Evolutionary conservation across 2,797 vertebrate species (phyloP), one percentile per base, ranked within the genome.

Genomic region (Ispidina lecontei): DNA sequence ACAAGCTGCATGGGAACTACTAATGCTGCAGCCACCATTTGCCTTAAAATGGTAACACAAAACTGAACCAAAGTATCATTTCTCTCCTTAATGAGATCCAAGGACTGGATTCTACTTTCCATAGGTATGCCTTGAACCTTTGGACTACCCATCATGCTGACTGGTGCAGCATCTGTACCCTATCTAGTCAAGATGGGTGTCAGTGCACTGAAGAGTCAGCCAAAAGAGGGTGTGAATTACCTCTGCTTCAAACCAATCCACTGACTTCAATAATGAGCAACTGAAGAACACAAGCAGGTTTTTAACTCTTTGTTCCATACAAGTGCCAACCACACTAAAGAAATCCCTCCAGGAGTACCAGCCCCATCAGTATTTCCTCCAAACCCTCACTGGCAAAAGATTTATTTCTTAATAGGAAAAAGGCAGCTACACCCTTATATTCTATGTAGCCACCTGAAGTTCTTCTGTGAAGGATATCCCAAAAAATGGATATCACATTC

Each of bases 191-290:
- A 84, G 83, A 44, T 1, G 1, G 10, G 59, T 68, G 73, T 90
- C 82, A 65, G 43, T 8, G 28, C 60, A 63, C 75, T 89, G 31
- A 78, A 91, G 77, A 93, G 71, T 71, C 80, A 90, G 80, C 84
- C 87, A 86, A 94, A 87, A 16, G 59, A 82, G 67, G 72, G 87
- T 73, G 81, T 83, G 85, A 93, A 89, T 89, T 94, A 95, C 62
- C 63, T 41, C 54, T 0, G 0, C 62, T 89, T 92, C 89, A 71
- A 89, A 74, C 58, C 90, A 67, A 90, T 83, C 73, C 67, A 74
- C 44, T 49, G 76, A 93, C 86, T 90, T 78, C 63, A 59, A 49
- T 51, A 86, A 91, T 25, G 52, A 76, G 80, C 93, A 72, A 75
- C 86, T 47, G 28, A 90, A 91, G 67, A 65, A 70, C 65, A 60